Evolutionary conservation across 2,797 vertebrate species (phyloP), one percentile per base, ranked within the genome.

Genomic region (Syndactyla subalaris): DNA sequence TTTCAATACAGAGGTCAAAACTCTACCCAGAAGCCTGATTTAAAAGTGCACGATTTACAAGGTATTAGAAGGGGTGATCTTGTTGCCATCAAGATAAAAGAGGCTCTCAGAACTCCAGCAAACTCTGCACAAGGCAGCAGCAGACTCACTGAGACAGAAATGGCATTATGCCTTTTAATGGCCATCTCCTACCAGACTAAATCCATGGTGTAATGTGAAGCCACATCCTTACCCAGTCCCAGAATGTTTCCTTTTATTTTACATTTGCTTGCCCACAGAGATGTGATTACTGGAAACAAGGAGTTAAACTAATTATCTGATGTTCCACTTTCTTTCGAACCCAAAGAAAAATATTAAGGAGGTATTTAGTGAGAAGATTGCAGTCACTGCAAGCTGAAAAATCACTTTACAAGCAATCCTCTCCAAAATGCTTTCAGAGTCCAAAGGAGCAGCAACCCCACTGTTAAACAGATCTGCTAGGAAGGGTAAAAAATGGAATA

Each of bases 61-160:
- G 73, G 18, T 70, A 79, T 59, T 54, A 52, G 51, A 36, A 36
- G 23, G 34, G 48, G 74, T 55, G 80, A 85, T 62, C 85, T 54
- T 51, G 70, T 20, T 72, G 79, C 79, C 90, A 77, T 54, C n/a
- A 94, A 93, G 86, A 92, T 32, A 88, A 90, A 91, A 57, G 68
- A 57, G 54, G 51, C 61, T 58, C 54, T 15, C 8, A 75, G 79
- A 79, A 67, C 32, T 67, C 36, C 66, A 76, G 76, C 36, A 70
- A 62, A 59, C 48, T 30, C 48, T n/a, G 26, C 54, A 20, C n/a
- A 27, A 70, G 71, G 72, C 41, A 48, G 79, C 48, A 74, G 77
- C 88, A 83, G 74, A 54, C 79, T 55, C 36, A 10, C 46, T 13
- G 61, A 70, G 55, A 57, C 1, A 74, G 49, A 77, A 92, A 89